phyloP scores from a whole-genome alignment of 2,888 invertebrate genomes.

The Nysson spinosus region DNA sequence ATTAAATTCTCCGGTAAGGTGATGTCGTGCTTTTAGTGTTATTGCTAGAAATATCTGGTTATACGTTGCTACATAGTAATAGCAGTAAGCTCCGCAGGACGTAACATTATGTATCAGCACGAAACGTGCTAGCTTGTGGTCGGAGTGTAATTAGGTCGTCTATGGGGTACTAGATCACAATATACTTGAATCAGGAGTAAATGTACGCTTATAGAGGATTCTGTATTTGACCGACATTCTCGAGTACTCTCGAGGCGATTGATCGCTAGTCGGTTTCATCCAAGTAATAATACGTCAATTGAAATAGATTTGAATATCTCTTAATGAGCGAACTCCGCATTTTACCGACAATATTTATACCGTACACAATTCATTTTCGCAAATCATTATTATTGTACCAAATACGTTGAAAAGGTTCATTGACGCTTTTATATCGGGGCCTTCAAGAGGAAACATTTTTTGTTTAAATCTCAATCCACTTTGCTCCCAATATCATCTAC shows the following conservation, averaged over 20 bases:
- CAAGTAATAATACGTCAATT: constrained; percentile 20
- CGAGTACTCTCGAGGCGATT: constrained; percentile 7
- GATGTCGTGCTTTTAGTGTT: too few relatives aligned
- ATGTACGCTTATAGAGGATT: constrained; percentile 30
- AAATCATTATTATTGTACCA: too few relatives aligned
- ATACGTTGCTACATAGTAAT: constrained; percentile 12
- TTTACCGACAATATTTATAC: too few relatives aligned
- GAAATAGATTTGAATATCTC: too few relatives aligned
- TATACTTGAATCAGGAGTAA: constrained; percentile 25
- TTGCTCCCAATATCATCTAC: not conserved
- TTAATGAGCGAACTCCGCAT: too few relatives aligned
- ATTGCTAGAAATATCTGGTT: constrained; percentile 19
- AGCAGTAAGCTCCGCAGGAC: constrained; percentile 25
- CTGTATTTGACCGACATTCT: constrained; percentile 27
- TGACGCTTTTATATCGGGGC: constrained; percentile 23
- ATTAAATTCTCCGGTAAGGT: not conserved
- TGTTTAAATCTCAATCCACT: too few relatives aligned
- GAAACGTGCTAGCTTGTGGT: constrained; percentile 47
- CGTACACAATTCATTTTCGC: too few relatives aligned
- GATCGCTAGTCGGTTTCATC: too few relatives aligned
- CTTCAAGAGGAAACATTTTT: too few relatives aligned
- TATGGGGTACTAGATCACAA: constrained; percentile 46
- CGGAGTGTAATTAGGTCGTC: constrained; percentile 51
- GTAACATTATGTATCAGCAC: constrained; percentile 29
- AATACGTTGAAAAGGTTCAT: too few relatives aligned